phyloP scores from a whole-genome alignment of 64 coral and sea anemone species.

The Montipora efflorescens region DNA sequence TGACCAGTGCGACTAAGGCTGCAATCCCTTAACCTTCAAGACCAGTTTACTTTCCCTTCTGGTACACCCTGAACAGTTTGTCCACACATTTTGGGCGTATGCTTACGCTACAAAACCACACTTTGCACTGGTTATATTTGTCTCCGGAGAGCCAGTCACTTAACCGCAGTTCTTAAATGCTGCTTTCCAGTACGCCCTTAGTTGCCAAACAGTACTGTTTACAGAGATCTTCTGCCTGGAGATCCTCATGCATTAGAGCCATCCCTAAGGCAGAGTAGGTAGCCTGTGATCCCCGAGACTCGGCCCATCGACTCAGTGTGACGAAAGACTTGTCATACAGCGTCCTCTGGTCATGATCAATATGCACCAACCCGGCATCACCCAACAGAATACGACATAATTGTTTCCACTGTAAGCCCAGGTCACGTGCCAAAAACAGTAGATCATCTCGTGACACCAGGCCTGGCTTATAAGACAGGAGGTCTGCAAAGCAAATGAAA shows the following conservation, averaged over 20 bases:
- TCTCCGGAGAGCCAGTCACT: not conserved
- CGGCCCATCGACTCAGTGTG: not conserved
- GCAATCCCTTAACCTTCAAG: no score
- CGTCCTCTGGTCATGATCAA: not conserved
- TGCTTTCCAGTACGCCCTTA: conserved; percentile 6
- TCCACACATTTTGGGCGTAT: no score
- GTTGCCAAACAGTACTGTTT: conserved; percentile 9
- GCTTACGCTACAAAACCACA: no score
- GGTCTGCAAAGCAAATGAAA: not conserved
- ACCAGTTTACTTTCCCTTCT: not conserved
- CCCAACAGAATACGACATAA: conserved; percentile 16
- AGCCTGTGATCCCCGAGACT: not conserved
- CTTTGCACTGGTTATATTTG: no score
- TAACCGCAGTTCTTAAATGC: not conserved
- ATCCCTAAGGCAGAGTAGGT: conserved; percentile 10
- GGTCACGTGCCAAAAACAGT: not conserved
- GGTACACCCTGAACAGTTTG: not conserved
- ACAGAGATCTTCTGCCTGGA: conserved; percentile 13
- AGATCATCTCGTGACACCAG: conserved; percentile 1
- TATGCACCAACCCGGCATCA: not conserved
- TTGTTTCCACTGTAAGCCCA: not conserved
- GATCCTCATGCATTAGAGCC: not conserved
- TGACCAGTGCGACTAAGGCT: no score
- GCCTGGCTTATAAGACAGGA: conserved; percentile 1
- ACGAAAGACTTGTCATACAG: conserved; percentile 22